These are phyloP conservation scores for Proterorhinus semilunaris DNA, from an alignment of 2,113 vertebrate genomes.

Conservation along the genomic window DNA sequence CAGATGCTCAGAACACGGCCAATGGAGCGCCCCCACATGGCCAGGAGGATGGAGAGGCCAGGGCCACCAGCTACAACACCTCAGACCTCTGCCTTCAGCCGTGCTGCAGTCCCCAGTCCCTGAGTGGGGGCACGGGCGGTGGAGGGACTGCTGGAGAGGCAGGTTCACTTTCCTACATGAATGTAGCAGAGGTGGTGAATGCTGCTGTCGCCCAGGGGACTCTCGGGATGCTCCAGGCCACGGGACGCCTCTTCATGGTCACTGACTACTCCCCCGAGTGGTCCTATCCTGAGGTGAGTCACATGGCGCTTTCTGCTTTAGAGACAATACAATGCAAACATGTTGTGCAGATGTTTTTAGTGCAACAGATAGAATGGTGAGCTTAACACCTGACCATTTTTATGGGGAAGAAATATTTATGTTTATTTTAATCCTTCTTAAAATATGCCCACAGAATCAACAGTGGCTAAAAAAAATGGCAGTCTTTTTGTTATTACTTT, in stretches of 20 bases:
- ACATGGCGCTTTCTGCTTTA: neutral
- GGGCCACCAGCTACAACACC: conserved; percentile 83
- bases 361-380: too few species aligned
- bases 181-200: conserved; percentile 95
- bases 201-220: conserved; percentile 89
- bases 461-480: too few species aligned
- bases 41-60: conserved; percentile 82
- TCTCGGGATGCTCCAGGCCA: conserved; percentile 94
- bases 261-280: conserved; percentile 99
- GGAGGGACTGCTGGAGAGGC: conserved; percentile 79
- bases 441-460: too few species aligned
- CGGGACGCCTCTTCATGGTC: conserved; percentile 96
- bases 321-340: neutral
- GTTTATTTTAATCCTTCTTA: too few species aligned
- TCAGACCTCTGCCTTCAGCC: conserved; percentile 92
- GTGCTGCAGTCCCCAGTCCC: conserved; percentile 95
- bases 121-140: conserved; percentile 63
- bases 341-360: too few species aligned
- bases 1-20: conserved; percentile 75
- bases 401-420: too few species aligned
- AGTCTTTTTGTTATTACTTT: too few species aligned
- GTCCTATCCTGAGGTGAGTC: conserved; percentile 97
- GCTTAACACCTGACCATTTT: too few species aligned
- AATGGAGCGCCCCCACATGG: conserved; percentile 64
- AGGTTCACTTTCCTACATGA: conserved; percentile 93